Evolutionary conservation across 2,797 vertebrate genomes (phyloP), one percentile per base, ranked within the genome.

Genomic region (Todus mexicanus): DNA sequence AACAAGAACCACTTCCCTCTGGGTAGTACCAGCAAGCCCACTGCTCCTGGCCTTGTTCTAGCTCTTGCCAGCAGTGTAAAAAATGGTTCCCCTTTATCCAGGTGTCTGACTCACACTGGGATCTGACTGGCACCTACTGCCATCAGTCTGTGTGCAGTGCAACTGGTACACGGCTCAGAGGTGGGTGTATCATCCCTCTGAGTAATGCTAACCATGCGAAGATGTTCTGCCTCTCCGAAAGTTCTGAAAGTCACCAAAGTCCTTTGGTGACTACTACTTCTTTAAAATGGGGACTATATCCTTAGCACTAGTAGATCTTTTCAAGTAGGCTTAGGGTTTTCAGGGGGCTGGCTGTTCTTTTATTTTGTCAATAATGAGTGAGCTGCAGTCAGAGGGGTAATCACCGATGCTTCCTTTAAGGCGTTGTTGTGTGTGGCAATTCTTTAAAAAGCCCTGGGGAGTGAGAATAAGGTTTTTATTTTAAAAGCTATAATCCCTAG

Each of bases 401-500:
- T 80, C 89, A 69, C 65, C 13, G 40, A 27, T 63, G 59, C 37
- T 87, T 89, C 1, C 0, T 87, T 91, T 78, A 81, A 93, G 79
- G 87, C 79, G 89, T 80, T 81, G 73, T 75, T 73, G 53, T 45
- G 66, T 74, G 79, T 84, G 79, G 82, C 84, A 89, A 70, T 87
- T 91, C 79, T 88, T 94, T 81, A 85, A 50, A 87, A 91, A 95
- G 63, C 94, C 64, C 79, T n/a, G 35, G 84, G 76, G 84, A 87
- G 78, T 2, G 7, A 59, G 66, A 86, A 92, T 40, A 64, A 93
- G 66, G 47, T 56, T 92, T 96, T 96, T 95, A 89, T 95, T 96
- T 94, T 93, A 91, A 96, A 95, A 91, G 75, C 87, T 81, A 16
- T 84, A 87, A 78, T 81, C 84, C 87, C 81, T 85, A 78, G 76